Conservation (phyloP, 2,888 invertebrate genomes). For the Panopea generosa region DNA sequence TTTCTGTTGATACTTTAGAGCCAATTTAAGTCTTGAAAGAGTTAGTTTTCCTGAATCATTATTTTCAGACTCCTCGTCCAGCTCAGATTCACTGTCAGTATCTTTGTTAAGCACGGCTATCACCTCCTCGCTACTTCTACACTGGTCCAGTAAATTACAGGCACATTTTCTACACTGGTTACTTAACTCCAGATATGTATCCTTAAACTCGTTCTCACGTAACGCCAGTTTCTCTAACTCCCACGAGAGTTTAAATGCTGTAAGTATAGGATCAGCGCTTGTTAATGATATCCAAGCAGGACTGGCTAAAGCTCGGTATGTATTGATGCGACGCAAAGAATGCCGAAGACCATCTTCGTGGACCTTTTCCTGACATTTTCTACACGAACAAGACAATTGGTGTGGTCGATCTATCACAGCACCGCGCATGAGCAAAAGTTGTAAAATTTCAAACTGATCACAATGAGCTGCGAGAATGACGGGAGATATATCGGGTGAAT, state of each 20-base stretch:
- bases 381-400: conserved; percentile 85
- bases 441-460: conserved; percentile 87
- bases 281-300: conserved; percentile 88
- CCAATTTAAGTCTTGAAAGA: conserved; percentile 86
- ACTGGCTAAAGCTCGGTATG: conserved; percentile 87
- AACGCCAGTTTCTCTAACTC: conserved; percentile 86
- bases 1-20: conserved; percentile 87
- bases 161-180: conserved; percentile 87
- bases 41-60: conserved; percentile 72
- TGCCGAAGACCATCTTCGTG: conserved; percentile 86
- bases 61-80: conserved; percentile 72
- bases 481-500: conserved; percentile 86
- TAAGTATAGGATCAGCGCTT: conserved; percentile 86
- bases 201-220: conserved; percentile 87
- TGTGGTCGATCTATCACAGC: conserved; percentile 86
- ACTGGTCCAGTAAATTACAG: conserved; percentile 87
- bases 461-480: conserved; percentile 86
- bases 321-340: conserved; percentile 86
- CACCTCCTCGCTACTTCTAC: conserved; percentile 87
- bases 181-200: conserved; percentile 85
- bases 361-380: conserved; percentile 84
- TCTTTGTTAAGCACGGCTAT: conserved; percentile 86
- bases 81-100: conserved; percentile 77
- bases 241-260: conserved; percentile 87
- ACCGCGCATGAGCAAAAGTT: conserved; percentile 86